phyloP scores from a whole-genome alignment of 1,140 invertebrate species.

The Andricus grossulariae region DNA sequence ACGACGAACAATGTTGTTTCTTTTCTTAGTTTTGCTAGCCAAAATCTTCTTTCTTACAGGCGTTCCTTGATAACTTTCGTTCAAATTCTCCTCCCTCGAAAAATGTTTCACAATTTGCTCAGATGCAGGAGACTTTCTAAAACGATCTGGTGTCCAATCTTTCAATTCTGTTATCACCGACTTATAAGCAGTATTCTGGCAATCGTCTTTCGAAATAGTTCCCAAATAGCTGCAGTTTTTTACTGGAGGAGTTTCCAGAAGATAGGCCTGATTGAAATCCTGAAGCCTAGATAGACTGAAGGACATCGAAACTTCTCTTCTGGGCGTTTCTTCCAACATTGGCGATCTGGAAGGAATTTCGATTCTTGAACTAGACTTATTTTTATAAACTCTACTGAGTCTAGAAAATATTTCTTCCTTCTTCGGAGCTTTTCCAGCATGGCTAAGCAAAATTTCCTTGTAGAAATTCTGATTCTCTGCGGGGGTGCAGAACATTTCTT shows the following conservation, averaged over 20 bases:
- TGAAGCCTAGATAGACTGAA: neutral
- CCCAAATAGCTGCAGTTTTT: neutral
- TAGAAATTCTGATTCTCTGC: conserved; percentile 27
- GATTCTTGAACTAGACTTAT: neutral
- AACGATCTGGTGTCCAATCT: neutral
- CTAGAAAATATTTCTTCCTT: conserved; percentile 23
- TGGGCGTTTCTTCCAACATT: conserved; percentile 23
- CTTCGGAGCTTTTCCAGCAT: conserved; percentile 28
- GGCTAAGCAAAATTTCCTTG: conserved; percentile 18
- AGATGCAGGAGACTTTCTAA: too few relatives aligned
- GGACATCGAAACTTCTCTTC: neutral
- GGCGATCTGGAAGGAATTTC: neutral
- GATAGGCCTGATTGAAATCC: neutral
- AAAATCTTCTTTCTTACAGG: conserved; percentile 40
- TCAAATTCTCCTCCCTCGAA: neutral
- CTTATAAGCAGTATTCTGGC: conserved; percentile 9
- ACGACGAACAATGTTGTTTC: conserved; percentile 55
- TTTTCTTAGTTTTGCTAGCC: conserved; percentile 47
- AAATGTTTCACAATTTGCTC: too few relatives aligned
- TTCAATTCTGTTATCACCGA: conserved; percentile 39
- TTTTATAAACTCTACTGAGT: conserved; percentile 13
- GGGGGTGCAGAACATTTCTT: conserved; percentile 9
- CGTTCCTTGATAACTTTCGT: neutral
- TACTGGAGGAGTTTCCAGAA: neutral
- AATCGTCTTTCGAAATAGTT: neutral